These are phyloP conservation scores for Polietes domitor DNA, from an alignment of 2,888 invertebrate genomes.

Conservation along the genomic window DNA sequence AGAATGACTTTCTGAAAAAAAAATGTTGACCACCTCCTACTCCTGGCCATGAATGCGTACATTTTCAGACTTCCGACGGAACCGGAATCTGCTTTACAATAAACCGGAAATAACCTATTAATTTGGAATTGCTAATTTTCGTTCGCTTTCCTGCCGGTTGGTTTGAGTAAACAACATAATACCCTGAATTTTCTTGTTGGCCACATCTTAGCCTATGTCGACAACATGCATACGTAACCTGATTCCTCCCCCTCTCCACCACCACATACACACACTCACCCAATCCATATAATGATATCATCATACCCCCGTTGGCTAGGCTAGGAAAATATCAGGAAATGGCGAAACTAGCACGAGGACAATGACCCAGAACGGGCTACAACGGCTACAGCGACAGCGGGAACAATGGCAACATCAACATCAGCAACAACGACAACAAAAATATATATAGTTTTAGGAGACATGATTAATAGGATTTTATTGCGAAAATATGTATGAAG, in stretches of 20 bases:
- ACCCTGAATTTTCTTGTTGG: not conserved
- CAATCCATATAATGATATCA: no score
- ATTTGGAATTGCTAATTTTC: not conserved
- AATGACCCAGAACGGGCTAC: constrained; percentile 43
- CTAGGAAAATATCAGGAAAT: not conserved
- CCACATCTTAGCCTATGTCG: not conserved
- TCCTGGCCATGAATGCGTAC: not conserved
- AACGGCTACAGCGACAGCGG: not conserved
- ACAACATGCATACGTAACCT: not conserved
- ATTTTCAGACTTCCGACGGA: not conserved
- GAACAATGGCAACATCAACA: not conserved
- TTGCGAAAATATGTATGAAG: constrained; percentile 13
- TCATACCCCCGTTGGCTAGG: not conserved
- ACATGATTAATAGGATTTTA: constrained; percentile 30
- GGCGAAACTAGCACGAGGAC: constrained; percentile 39
- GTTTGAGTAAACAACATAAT: not conserved
- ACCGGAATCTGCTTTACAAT: not conserved
- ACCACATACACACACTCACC: not conserved
- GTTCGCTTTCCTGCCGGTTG: not conserved
- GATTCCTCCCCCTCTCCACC: not conserved
- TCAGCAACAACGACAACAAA: not conserved
- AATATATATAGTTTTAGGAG: not conserved
- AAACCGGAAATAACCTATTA: not conserved
- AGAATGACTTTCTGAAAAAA: no score
- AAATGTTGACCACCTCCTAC: no score